phyloP scores from a whole-genome alignment of 1,140 invertebrate species.

The Chironomus tepperi region DNA sequence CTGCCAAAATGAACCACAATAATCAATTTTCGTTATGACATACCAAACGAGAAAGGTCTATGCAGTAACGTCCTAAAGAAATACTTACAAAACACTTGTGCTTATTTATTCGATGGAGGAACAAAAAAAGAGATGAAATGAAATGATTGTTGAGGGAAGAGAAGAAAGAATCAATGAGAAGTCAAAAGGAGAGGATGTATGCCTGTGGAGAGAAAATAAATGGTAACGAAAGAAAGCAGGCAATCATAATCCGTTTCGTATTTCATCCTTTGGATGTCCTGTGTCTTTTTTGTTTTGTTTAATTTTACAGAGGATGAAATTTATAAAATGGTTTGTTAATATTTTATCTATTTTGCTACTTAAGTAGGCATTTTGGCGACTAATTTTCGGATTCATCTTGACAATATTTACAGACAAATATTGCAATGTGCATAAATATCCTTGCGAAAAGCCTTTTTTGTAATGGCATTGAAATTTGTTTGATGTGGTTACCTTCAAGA shows the following conservation, averaged over 20 bases:
- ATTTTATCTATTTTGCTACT: slow-evolving; percentile 17
- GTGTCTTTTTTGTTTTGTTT: background rate
- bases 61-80: background rate
- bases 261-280: slow-evolving; percentile 5
- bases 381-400: background rate
- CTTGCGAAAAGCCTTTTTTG: background rate
- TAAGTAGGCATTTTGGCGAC: slow-evolving; percentile 16
- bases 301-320: background rate
- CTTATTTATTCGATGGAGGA: background rate
- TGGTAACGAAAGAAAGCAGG: background rate
- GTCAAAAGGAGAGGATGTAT: background rate
- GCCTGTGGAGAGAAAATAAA: slow-evolving; percentile 1
- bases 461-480: background rate
- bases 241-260: background rate
- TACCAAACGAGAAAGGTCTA: no score
- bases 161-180: slow-evolving; percentile 19
- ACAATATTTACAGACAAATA: background rate
- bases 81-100: slow-evolving; percentile 19
- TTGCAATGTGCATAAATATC: background rate
- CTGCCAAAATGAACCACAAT: no score
- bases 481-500: background rate
- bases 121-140: background rate
- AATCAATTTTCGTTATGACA: no score
- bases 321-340: slow-evolving; percentile 17
- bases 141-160: background rate